These are phyloP conservation scores for Pitangus sulphuratus DNA, from an alignment of 2,797 vertebrate genomes.

Conservation along the genomic window DNA sequence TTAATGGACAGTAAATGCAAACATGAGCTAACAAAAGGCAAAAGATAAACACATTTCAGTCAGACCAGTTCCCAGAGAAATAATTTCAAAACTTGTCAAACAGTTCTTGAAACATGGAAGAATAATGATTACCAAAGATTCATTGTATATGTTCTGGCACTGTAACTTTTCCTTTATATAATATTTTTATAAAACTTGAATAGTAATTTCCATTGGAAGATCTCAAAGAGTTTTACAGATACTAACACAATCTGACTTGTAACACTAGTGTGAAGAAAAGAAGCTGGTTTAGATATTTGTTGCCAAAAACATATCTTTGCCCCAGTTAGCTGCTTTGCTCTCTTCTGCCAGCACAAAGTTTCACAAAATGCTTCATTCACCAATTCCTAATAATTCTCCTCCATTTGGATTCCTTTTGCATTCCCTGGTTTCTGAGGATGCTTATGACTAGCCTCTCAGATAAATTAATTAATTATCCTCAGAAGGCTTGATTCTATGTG, in stretches of 20 bases:
- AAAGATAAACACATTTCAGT: conserved; percentile 68
- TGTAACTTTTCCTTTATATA: conserved; percentile 39
- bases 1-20: conserved; percentile 65
- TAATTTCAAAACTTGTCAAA: conserved; percentile 70
- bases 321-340: not conserved
- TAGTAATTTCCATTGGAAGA: conserved; percentile 19
- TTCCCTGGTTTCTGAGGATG: not conserved
- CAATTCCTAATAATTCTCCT: not conserved
- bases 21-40: conserved; percentile 50
- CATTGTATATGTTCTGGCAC: conserved; percentile 55
- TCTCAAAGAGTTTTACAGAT: conserved; percentile 5
- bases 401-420: not conserved
- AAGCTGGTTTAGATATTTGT: not conserved
- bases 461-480: not conserved
- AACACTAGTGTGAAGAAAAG: not conserved
- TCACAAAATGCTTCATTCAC: not conserved
- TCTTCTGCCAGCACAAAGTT: not conserved
- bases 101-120: conserved; percentile 55
- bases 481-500: not conserved
- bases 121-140: conserved; percentile 69
- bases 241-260: not conserved
- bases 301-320: not conserved
- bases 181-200: conserved; percentile 18
- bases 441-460: not conserved
- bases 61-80: conserved; percentile 64